These are phyloP conservation scores for Ennomos quercinarius DNA, from an alignment of 2,888 invertebrate genomes.

Conservation along the genomic window DNA sequence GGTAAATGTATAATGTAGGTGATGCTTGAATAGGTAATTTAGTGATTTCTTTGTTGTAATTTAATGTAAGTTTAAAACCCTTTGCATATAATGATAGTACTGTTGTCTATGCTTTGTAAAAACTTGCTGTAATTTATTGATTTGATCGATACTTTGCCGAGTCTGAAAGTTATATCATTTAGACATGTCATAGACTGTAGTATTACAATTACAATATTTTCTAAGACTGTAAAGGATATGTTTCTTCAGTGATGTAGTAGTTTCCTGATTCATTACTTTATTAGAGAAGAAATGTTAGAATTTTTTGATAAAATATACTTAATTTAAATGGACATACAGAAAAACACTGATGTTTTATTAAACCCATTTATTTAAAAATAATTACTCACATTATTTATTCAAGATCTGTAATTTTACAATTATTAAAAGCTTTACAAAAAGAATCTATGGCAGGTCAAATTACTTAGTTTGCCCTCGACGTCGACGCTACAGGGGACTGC, in stretches of 20 bases:
- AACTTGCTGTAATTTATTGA: conserved; percentile 43
- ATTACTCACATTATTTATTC: conserved; percentile 5
- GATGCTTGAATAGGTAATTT: conserved; percentile 27
- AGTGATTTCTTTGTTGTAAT: conserved; percentile 32
- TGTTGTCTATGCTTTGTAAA: conserved; percentile 53
- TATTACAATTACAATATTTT: conserved; percentile 40
- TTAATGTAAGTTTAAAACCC: conserved; percentile 36
- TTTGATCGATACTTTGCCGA: conserved; percentile 38
- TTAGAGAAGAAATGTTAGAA: conserved; percentile 48
- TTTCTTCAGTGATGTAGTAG: conserved; percentile 32
- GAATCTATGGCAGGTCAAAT: too few species aligned
- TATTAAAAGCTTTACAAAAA: conserved; percentile 6
- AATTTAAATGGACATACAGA: conserved; percentile 37
- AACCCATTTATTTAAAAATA: conserved; percentile 6
- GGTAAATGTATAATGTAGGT: conserved; percentile 32
- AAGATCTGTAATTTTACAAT: background rate
- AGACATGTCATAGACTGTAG: conserved; percentile 42
- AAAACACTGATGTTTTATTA: conserved; percentile 28
- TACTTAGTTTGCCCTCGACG: too few species aligned
- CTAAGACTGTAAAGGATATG: conserved; percentile 51
- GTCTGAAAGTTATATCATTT: conserved; percentile 20
- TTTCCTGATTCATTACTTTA: conserved; percentile 35
- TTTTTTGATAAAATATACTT: conserved; percentile 50
- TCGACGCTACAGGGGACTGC: too few species aligned
- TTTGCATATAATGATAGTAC: conserved; percentile 45